These are phyloP conservation scores for Limonius californicus DNA, from an alignment of 1,140 invertebrate genomes.

Conservation along the genomic window DNA sequence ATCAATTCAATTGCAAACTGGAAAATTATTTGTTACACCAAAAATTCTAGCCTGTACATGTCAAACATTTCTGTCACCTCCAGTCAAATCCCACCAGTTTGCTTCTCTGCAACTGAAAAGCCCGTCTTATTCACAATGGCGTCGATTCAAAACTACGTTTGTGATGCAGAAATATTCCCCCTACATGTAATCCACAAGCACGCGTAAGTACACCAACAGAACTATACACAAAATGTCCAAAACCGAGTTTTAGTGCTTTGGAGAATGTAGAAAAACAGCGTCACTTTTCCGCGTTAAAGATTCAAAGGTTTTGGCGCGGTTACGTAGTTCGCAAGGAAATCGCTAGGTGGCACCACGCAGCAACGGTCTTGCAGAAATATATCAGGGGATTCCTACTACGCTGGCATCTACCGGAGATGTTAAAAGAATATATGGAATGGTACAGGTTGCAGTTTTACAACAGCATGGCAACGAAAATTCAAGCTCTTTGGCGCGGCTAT, in stretches of 20 bases:
- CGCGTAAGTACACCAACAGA: not conserved
- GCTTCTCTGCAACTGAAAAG: too few species aligned
- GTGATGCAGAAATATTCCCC: not conserved
- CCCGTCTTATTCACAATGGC: too few species aligned
- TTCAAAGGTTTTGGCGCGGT: conserved; percentile 21
- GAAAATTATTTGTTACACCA: too few species aligned
- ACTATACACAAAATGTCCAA: not conserved
- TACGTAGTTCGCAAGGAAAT: conserved; percentile 17
- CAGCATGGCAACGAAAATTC: conserved; percentile 20
- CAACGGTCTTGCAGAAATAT: conserved; percentile 19
- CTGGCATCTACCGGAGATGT: conserved; percentile 19
- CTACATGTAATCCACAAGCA: not conserved
- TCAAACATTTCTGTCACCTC: too few species aligned
- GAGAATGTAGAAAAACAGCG: conserved; percentile 14
- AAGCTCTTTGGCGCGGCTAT: conserved; percentile 24
- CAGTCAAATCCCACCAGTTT: too few species aligned
- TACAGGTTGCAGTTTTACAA: not conserved
- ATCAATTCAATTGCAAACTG: too few species aligned
- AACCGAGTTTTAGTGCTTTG: not conserved
- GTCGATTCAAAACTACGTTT: not conserved
- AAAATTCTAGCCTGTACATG: too few species aligned
- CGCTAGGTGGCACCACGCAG: not conserved
- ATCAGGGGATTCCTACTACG: conserved; percentile 18
- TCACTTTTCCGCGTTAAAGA: conserved; percentile 21
- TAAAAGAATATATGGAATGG: conserved; percentile 6